These are phyloP conservation scores for Eupeodes luniger DNA, from an alignment of 2,888 invertebrate species.

Conservation along the genomic window DNA sequence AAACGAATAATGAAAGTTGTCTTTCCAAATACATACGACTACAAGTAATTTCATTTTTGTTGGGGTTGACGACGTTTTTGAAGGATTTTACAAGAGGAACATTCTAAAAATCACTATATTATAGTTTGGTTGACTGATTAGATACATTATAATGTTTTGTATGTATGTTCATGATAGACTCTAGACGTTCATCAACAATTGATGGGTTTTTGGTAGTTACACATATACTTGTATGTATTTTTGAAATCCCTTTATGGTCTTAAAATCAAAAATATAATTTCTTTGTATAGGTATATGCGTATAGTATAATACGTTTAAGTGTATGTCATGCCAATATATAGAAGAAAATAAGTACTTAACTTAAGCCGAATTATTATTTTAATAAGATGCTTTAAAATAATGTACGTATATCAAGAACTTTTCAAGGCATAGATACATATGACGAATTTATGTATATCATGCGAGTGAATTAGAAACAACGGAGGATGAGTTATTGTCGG, in stretches of 20 bases:
- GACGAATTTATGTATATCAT: background rate
- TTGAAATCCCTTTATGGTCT: conserved; percentile 73
- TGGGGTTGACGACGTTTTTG: conserved; percentile 54
- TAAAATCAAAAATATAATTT: conserved; percentile 51
- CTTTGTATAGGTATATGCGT: background rate
- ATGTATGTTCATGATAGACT: background rate
- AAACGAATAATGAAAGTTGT: conserved; percentile 42
- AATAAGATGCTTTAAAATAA: conserved; percentile 69
- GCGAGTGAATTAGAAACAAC: background rate
- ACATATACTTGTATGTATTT: conserved; percentile 20
- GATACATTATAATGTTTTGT: background rate
- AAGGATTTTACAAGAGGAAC: conserved; percentile 34
- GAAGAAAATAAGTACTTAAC: conserved; percentile 42
- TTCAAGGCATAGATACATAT: background rate
- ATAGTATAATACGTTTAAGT: background rate
- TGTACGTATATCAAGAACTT: conserved; percentile 6
- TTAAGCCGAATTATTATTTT: conserved; percentile 75
- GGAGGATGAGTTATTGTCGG: background rate
- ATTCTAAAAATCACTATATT: conserved; percentile 61
- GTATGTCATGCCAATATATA: background rate
- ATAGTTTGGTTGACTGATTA: conserved; percentile 67
- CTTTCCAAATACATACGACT: background rate
- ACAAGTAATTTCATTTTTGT: conserved; percentile 9
- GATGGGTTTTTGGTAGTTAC: conserved; percentile 17
- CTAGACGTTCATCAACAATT: conserved; percentile 61